Base-by-base conservation (phyloP, 2,888 invertebrate genomes). In the Clostera curtula region DNA sequence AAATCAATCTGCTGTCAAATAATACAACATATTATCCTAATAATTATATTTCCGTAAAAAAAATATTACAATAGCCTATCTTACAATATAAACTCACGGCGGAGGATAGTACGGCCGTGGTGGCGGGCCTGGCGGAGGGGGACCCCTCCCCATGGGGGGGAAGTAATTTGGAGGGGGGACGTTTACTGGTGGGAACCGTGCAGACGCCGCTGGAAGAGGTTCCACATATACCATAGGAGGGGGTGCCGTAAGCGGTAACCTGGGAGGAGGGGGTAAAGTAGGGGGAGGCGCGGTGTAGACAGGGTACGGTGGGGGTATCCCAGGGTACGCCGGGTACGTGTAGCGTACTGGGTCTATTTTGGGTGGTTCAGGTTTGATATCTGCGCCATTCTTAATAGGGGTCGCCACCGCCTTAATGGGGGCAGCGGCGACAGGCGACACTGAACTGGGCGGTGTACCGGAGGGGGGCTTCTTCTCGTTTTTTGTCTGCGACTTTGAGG, bases 391-490 rank as follows among this genome's bases (percentile, higher is more conserved):
- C 56, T 80, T 76, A 39, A 83, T 44, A 1, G 85, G 80, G 1
- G 85, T 77, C 12, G 49, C 36, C 8, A 41, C 33, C 3, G 65
- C 47, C 32, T 65, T 70, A 57, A 36, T 34, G 30, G 45, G 29
- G 49, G 38, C 42, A 47, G 56, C 57, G 64, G 75, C 68, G 67
- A 71, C 65, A 63, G 84, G 83, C 19, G 84, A 85, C 52, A 40
- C 70, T 49, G 80, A 80, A 72, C 71, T 67, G 40, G 85, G 84
- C 70, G 83, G 82, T 63, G 84, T 82, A 74, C 64, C 51, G 49
- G 77, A 74, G 50, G 61, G 68, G 52, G 85, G 80, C 49, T 73
- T 75, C 54, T 86, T 86, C 48, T 86, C 87, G 59, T 86, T 87
- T 75, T 87, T 87, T 63, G 85, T 70, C 40, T 63, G 51, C 59